These are phyloP conservation scores for Zygothrica quintamaculata DNA, from an alignment of 2,888 invertebrate genomes.

Conservation along the genomic window DNA sequence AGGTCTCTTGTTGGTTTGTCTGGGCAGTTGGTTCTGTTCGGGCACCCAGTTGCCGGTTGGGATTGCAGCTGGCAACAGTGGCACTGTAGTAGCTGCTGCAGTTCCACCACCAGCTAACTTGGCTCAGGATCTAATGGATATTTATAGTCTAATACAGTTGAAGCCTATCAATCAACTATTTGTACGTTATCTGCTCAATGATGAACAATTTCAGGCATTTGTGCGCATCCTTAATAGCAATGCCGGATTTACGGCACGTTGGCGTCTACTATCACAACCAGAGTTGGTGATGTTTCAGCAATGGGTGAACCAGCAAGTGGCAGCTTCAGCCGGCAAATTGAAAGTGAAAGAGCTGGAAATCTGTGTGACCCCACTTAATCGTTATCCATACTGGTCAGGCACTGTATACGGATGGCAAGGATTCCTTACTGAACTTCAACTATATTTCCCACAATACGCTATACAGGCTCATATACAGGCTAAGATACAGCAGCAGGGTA, in stretches of 20 bases:
- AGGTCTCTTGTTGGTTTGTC: slow-evolving; percentile 44
- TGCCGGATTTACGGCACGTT: slow-evolving; percentile 62
- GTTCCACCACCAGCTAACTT: slow-evolving; percentile 52
- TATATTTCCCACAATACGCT: slow-evolving; percentile 71
- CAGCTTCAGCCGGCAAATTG: slow-evolving; percentile 52
- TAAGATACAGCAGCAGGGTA: slow-evolving; percentile 69
- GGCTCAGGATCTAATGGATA: slow-evolving; percentile 66
- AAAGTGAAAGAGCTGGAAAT: slow-evolving; percentile 69
- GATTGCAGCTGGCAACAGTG: background rate
- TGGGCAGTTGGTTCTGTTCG: slow-evolving; percentile 29
- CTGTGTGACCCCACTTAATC: slow-evolving; percentile 60
- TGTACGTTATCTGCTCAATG: slow-evolving; percentile 76
- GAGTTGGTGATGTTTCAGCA: slow-evolving; percentile 70
- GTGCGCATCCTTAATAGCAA: slow-evolving; percentile 76
- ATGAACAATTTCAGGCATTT: slow-evolving; percentile 80
- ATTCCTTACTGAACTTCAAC: slow-evolving; percentile 75
- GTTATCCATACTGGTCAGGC: slow-evolving; percentile 64
- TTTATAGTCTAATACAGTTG: slow-evolving; percentile 63
- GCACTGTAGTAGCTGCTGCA: background rate
- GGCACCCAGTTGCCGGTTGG: slow-evolving; percentile 10
- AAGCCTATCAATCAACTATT: slow-evolving; percentile 63
- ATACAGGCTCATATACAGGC: slow-evolving; percentile 68
- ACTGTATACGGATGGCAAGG: slow-evolving; percentile 80
- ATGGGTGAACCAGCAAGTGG: slow-evolving; percentile 76
- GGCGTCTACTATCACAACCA: slow-evolving; percentile 75